Percentiles rank a stretch among this genome's conserved stretches.
These are phyloP conservation scores for Centropus unirufus DNA, from an alignment of 2,113 vertebrate species.

Conservation along the genomic window DNA sequence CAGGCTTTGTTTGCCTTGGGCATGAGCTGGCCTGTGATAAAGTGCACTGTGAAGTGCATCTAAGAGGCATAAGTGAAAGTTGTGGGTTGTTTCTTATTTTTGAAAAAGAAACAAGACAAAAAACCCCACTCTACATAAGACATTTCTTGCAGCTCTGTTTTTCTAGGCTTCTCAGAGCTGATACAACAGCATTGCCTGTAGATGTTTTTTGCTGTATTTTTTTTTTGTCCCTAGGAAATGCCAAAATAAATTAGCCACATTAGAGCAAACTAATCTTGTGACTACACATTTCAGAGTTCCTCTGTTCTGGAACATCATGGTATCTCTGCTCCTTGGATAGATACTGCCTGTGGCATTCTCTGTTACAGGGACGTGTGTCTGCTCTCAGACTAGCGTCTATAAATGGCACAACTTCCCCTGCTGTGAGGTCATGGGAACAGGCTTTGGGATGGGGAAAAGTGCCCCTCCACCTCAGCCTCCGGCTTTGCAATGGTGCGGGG, in stretches of 20 bases:
- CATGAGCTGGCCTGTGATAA: background rate
- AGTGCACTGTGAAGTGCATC: background rate
- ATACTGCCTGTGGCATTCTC: background rate
- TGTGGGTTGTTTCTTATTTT: background rate
- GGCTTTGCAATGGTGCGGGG: background rate
- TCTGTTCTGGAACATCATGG: background rate
- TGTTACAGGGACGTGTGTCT: background rate
- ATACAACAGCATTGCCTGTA: background rate
- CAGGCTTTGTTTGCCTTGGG: background rate
- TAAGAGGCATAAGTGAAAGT: background rate
- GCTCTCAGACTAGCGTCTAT: background rate
- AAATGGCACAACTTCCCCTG: background rate
- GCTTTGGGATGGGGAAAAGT: background rate
- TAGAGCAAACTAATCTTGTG: background rate
- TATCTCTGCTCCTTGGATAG: background rate
- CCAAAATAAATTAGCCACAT: background rate
- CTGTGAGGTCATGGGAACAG: fast-evolving
- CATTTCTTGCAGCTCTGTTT: background rate
- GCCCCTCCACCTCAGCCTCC: fast-evolving
- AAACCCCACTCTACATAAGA: background rate
- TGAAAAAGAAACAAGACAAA: background rate
- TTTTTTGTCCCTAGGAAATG: background rate
- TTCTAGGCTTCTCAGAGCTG: background rate
- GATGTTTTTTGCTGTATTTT: background rate
- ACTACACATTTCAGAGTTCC: fast-evolving